Evolutionary conservation across 2,113 vertebrate species (phyloP).

Genomic region (Pitta sordida): DNA sequence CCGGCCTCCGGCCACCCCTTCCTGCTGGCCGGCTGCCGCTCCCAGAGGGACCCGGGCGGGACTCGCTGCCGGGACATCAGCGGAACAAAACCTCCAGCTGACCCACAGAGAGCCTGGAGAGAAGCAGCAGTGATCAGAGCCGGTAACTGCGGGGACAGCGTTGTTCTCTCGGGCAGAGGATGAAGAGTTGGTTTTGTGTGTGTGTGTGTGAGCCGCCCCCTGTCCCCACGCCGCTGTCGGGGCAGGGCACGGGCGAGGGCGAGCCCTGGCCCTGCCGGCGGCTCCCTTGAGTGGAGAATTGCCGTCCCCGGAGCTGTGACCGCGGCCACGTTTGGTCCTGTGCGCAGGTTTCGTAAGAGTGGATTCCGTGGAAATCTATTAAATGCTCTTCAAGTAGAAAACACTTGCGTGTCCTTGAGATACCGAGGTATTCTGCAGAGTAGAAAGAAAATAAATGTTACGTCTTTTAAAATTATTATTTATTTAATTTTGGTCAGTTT

Average conservation of each 20-base stretch:
- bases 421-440: neutral
- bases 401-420: neutral
- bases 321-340: rapidly evolving
- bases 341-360: neutral
- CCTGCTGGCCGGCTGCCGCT: neutral
- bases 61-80: constrained; percentile 15
- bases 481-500: neutral
- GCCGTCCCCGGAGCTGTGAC: rapidly evolving
- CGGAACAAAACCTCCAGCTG: neutral
- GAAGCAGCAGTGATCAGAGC: constrained; percentile 35
- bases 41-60: constrained; percentile 20
- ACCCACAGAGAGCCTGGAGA: constrained; percentile 55
- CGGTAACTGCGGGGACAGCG: constrained; percentile 72
- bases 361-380: neutral
- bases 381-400: neutral
- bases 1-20: neutral
- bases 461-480: too few species aligned
- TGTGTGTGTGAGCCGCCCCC: constrained; percentile 46
- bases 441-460: neutral
- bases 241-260: neutral
- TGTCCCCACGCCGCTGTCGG: neutral
- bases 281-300: neutral
- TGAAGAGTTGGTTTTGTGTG: neutral
- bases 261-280: neutral
- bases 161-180: constrained; percentile 65